Percentiles rank a stretch among this genome's conserved stretches.
phyloP scores from a whole-genome alignment of 92 coral and sea anemone genomes.

The Phymanthus crucifer region DNA sequence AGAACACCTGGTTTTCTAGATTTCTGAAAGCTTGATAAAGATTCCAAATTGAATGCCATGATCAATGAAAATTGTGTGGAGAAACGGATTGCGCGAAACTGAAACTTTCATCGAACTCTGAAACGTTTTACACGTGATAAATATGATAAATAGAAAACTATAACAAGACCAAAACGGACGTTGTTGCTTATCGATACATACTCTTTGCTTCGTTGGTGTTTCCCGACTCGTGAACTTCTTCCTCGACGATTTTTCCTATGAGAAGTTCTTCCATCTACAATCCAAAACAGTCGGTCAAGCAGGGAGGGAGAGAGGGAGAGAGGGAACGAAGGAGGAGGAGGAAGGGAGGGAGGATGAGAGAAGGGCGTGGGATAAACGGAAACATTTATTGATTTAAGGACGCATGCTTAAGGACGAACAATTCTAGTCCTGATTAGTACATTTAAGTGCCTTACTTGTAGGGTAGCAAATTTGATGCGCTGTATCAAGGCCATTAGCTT shows the following conservation, averaged over 20 bases:
- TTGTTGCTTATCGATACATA: background rate
- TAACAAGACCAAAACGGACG: background rate
- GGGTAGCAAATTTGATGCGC: background rate
- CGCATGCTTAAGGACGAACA: no score
- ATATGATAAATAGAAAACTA: background rate
- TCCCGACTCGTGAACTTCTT: background rate
- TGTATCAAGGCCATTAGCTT: constrained; percentile 2
- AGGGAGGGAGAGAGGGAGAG: background rate
- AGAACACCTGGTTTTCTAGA: no score
- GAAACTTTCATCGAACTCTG: no score
- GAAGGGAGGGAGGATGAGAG: background rate
- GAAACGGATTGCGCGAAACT: no score
- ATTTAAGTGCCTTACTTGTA: background rate
- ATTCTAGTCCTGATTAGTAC: no score
- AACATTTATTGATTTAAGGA: no score
- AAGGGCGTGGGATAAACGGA: background rate
- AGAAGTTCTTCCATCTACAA: constrained; percentile 6
- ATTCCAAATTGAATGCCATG: no score
- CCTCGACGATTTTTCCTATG: background rate
- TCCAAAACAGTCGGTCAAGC: no score
- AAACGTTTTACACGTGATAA: background rate
- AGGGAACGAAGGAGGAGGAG: background rate
- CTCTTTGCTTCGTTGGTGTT: background rate
- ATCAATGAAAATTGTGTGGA: no score
- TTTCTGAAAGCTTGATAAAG: no score